Evolutionary conservation across 2,797 vertebrate genomes (phyloP), one percentile per base, ranked within the genome.

Genomic region (Lepus townsendii): DNA sequence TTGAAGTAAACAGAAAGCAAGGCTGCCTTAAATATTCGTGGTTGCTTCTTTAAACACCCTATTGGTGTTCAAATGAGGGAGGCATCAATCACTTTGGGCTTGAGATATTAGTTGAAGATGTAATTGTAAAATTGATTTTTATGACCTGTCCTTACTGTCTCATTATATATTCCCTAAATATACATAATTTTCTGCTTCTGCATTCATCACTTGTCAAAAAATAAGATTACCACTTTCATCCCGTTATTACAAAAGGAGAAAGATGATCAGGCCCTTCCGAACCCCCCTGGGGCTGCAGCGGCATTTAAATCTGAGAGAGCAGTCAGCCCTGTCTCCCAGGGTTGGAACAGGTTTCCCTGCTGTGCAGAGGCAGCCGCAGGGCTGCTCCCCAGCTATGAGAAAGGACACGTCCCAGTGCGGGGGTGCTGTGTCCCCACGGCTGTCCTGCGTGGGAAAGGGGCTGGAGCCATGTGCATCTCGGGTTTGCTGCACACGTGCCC

Each of bases 161-260:
- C 47, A 71, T 97, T 96, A 69, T 75, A 26, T 66, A 82, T 90
- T 94, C 93, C 84, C 68, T 66, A 80, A 95, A 83, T 97, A 85
- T 84, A 96, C 88, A 57, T 94, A 97, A 88, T 96, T 96, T 93
- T 65, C 42, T 88, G 71, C 32, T 73, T 75, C 63, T 97, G 92
- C 54, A 0, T 97, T 98, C 96, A 65, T 98, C 96, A 96, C 78
- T 35, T 95, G 95, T 95, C 96, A 96, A 94, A 68, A 96, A 94
- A 75, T 84, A 95, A 91, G 96, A 93, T 91, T 96, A 62, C 80
- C 90, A 27, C 42, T 97, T 82, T 7, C 84, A 47, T n/a, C 42
- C n/a, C 5, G 1, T 95, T 97, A 95, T 96, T 96, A 65, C 52
- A 96, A 95, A 82, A 75, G 47, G 86, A 89, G 88, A 97, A 97